Percentiles rank a stretch among this genome's conserved stretches.
Evolutionary conservation across 2,888 invertebrate genomes (phyloP).

Genomic region (Gortyna flavago): DNA sequence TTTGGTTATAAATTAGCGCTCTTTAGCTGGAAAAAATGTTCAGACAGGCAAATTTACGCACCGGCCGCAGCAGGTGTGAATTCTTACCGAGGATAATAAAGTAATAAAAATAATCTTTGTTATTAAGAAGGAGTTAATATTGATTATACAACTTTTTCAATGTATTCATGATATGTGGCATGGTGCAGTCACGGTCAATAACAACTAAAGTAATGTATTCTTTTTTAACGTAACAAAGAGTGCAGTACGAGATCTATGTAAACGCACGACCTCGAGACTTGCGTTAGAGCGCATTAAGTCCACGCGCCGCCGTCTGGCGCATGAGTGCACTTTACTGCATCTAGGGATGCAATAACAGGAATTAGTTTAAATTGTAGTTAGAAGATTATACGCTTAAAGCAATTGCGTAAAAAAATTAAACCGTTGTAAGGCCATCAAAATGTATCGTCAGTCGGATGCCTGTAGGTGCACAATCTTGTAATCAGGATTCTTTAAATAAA

Average conservation of each 20-base stretch:
- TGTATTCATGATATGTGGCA: constrained; percentile 35
- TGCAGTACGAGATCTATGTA: constrained; percentile 50
- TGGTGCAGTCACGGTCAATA: constrained; percentile 34
- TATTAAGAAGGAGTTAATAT: constrained; percentile 4
- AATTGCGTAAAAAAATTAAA: background rate
- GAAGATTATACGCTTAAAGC: background rate
- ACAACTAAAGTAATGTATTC: constrained; percentile 37
- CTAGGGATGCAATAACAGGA: constrained; percentile 56
- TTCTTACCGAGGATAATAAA: constrained; percentile 9
- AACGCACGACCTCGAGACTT: constrained; percentile 71
- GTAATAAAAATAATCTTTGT: constrained; percentile 10
- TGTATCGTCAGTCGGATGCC: background rate
- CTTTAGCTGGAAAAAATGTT: background rate
- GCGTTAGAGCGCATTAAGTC: constrained; percentile 67
- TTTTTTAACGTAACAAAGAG: constrained; percentile 49
- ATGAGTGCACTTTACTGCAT: constrained; percentile 70
- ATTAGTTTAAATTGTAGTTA: background rate
- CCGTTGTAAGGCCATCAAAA: background rate
- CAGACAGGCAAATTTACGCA: background rate
- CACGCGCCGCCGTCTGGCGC: constrained; percentile 71
- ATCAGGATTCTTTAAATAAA: background rate
- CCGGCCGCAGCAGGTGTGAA: background rate
- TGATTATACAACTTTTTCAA: constrained; percentile 22
- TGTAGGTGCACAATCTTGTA: background rate
- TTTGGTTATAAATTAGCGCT: no score